These are phyloP conservation scores for Pachycephus smyrnensis DNA, from an alignment of 2,888 invertebrate species.

Conservation along the genomic window DNA sequence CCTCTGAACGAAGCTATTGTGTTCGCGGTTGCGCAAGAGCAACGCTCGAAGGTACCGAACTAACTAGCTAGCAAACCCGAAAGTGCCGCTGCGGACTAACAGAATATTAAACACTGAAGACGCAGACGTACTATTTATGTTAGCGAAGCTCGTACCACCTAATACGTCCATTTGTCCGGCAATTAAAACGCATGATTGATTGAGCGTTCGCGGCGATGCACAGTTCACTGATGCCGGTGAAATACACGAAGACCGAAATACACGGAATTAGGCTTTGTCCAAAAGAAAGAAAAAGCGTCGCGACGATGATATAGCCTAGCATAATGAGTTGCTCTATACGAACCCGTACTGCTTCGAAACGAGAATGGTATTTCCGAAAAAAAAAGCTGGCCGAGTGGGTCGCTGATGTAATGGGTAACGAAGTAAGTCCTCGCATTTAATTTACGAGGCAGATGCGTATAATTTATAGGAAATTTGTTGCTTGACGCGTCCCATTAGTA, in stretches of 20 bases:
- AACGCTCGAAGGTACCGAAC: slow-evolving; percentile 9
- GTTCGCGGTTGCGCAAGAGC: slow-evolving; percentile 33
- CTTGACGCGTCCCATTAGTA: slow-evolving; percentile 7
- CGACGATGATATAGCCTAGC: background rate
- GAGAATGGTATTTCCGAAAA: background rate
- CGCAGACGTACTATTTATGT: slow-evolving; percentile 41
- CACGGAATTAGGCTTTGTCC: background rate
- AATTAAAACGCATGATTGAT: slow-evolving; percentile 59
- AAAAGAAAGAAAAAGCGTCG: background rate
- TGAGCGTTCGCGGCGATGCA: slow-evolving; percentile 37
- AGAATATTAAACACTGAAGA: slow-evolving; percentile 41
- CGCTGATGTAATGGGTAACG: slow-evolving; percentile 4
- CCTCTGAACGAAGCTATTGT: slow-evolving; percentile 37
- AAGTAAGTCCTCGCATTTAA: slow-evolving; percentile 4
- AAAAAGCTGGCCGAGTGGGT: background rate
- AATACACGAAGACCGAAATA: background rate
- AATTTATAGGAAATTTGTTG: slow-evolving; percentile 3
- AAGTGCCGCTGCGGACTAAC: slow-evolving; percentile 32
- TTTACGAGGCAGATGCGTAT: slow-evolving; percentile 8
- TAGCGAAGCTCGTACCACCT: slow-evolving; percentile 37
- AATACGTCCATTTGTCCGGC: slow-evolving; percentile 55
- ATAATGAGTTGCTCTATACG: background rate
- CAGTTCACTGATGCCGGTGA: slow-evolving; percentile 24
- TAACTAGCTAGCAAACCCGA: background rate
- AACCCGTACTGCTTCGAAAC: background rate